Evolutionary conservation across 2,797 vertebrate genomes (phyloP).

Genomic region (Lates japonicus): DNA sequence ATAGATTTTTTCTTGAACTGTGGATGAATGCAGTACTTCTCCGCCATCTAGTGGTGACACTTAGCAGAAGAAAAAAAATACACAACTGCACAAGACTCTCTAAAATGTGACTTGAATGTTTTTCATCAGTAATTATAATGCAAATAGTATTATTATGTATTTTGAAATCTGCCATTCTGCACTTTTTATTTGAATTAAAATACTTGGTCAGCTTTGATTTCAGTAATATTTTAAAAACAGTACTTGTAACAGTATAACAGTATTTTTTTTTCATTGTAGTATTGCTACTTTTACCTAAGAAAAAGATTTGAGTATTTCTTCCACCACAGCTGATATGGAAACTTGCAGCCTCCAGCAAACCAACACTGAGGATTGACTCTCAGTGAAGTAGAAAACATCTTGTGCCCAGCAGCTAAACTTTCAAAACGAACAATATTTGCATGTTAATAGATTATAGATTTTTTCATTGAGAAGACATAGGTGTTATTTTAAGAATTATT

Average conservation of each 20-base stretch:
- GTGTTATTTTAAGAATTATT: not conserved
- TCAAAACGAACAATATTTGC: not conserved
- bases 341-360: not conserved
- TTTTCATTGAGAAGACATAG: not conserved
- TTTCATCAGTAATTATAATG: not conserved
- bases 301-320: too few species aligned
- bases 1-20: constrained; percentile 1
- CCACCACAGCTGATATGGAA: not conserved
- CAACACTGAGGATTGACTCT: not conserved
- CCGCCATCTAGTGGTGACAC: constrained; percentile 76
- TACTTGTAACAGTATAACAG: not conserved
- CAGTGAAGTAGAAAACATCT: not conserved
- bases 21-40: constrained; percentile 40
- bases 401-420: not conserved
- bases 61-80: not conserved
- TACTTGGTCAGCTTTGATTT: not conserved
- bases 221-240: too few species aligned
- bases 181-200: not conserved
- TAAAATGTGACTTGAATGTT: not conserved
- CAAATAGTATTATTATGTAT: not conserved
- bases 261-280: not conserved
- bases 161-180: not conserved
- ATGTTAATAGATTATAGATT: not conserved
- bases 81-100: not conserved
- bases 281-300: not conserved